Conservation (phyloP, 64 coral and sea anemone genomes). For the Dendrophyllia cribrosa region DNA sequence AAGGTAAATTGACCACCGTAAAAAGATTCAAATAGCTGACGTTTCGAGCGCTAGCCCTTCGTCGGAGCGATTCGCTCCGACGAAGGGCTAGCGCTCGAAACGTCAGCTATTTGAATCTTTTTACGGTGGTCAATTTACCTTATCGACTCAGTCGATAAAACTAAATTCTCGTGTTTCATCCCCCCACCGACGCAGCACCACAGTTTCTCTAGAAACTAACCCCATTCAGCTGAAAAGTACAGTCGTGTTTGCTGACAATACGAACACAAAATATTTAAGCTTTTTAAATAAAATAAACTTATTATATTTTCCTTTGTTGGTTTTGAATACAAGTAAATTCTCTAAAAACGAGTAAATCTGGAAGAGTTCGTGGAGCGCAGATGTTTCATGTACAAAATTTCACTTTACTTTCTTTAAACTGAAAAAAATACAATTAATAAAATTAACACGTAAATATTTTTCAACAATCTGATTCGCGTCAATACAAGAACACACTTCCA, state of each 20-base stretch:
- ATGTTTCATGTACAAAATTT: not conserved
- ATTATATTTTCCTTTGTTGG: conserved; percentile 8
- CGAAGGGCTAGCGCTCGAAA: too few relatives aligned
- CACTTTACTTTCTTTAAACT: not conserved
- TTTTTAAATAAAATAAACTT: conserved; percentile 48
- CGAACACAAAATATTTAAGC: conserved; percentile 22
- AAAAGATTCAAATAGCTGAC: too few relatives aligned
- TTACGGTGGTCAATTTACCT: too few relatives aligned
- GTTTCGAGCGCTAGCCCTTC: too few relatives aligned
- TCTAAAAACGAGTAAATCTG: conserved; percentile 1
- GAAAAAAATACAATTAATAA: not conserved
- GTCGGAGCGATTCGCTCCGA: too few relatives aligned
- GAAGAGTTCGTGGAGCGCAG: not conserved
- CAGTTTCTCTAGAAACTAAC: too few relatives aligned
- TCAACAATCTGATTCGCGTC: not conserved
- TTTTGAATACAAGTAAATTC: not conserved
- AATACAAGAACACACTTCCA: not conserved
- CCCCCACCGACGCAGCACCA: too few relatives aligned
- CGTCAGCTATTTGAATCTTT: too few relatives aligned
- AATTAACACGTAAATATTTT: not conserved
- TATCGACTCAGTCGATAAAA: too few relatives aligned
- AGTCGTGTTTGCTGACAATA: not conserved
- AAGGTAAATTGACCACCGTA: too few relatives aligned
- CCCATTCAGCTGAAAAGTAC: too few relatives aligned
- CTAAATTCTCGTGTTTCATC: too few relatives aligned